These are phyloP conservation scores for Adelosebastes latens DNA, from an alignment of 2,797 vertebrate genomes.

Conservation along the genomic window DNA sequence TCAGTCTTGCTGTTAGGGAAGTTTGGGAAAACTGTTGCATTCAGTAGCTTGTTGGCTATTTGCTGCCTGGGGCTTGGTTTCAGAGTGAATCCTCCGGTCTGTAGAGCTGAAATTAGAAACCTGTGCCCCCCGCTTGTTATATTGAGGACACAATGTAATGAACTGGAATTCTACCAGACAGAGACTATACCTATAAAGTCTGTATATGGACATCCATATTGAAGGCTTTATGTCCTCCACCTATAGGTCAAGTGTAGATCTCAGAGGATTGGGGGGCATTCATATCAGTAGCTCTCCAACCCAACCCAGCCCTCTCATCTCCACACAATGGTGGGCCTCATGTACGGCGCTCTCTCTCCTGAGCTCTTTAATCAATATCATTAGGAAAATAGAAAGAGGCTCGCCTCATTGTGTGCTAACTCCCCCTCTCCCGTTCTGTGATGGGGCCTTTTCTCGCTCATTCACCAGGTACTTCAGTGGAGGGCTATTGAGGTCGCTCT, in stretches of 20 bases:
- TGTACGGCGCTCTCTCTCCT: constrained; percentile 47
- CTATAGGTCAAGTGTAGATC: constrained; percentile 66
- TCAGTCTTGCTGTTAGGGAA: neutral
- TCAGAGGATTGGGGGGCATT: constrained; percentile 50
- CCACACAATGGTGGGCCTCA: constrained; percentile 69
- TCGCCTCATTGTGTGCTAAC: constrained; percentile 59
- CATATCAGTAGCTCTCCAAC: constrained; percentile 56
- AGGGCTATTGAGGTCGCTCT: constrained; percentile 76
- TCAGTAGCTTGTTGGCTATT: neutral
- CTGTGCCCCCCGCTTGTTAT: neutral
- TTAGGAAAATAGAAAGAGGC: constrained; percentile 59
- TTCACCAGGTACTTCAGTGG: constrained; percentile 77
- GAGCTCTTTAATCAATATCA: constrained; percentile 77
- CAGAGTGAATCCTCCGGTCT: neutral
- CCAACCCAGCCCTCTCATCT: constrained; percentile 60
- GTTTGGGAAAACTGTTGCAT: neutral
- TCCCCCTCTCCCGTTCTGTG: constrained; percentile 44
- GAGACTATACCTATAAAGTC: constrained; percentile 16
- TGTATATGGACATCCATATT: constrained; percentile 14
- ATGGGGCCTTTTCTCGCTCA: constrained; percentile 73
- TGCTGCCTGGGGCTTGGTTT: neutral
- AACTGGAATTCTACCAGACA: constrained; percentile 11
- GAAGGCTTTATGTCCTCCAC: constrained; percentile 47
- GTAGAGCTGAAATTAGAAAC: constrained; percentile 16
- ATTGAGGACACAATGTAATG: neutral